phyloP scores from a whole-genome alignment of 2,797 vertebrate species.

The Poecilia picta region DNA sequence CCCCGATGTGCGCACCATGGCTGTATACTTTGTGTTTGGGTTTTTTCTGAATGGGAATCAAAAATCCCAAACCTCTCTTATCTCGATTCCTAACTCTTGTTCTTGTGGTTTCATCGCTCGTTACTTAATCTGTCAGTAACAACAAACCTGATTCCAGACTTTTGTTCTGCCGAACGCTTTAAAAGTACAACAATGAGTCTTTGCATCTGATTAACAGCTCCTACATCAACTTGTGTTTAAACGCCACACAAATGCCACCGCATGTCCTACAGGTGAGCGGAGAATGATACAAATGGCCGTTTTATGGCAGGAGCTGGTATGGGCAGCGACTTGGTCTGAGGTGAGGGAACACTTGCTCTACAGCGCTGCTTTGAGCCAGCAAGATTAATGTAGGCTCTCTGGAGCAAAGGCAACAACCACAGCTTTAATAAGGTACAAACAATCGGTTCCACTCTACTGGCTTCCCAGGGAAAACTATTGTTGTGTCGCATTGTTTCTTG shows the following conservation, averaged over 20 bases:
- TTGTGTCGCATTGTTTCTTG: conserved; percentile 82
- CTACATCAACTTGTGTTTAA: conserved; percentile 52
- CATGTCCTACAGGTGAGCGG: conserved; percentile 42
- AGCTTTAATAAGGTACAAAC: conserved; percentile 89
- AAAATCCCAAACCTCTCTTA: conserved; percentile 33
- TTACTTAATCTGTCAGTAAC: conserved; percentile 36
- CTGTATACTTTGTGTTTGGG: conserved; percentile 30
- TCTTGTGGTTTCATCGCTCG: conserved; percentile 30
- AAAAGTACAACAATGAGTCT: conserved; percentile 21
- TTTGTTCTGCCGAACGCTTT: conserved; percentile 30
- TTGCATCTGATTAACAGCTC: conserved; percentile 33
- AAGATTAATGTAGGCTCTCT: conserved; percentile 87
- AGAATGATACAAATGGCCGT: conserved; percentile 52
- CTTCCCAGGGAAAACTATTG: conserved; percentile 85
- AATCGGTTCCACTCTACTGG: conserved; percentile 83
- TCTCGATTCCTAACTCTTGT: conserved; percentile 28
- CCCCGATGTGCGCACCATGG: conserved; percentile 56
- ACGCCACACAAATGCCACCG: conserved; percentile 28
- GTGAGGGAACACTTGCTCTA: conserved; percentile 68
- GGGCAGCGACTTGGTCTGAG: conserved; percentile 66
- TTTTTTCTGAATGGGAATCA: conserved; percentile 17
- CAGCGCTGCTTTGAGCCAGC: conserved; percentile 76
- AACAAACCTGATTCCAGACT: conserved; percentile 36
- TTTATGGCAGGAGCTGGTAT: conserved; percentile 63
- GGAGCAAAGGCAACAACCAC: conserved; percentile 86